Percentiles rank a stretch among this genome's conserved stretches.
Evolutionary conservation across 2,888 invertebrate species (phyloP).

Genomic region (Euspilapteryx auroguttella): DNA sequence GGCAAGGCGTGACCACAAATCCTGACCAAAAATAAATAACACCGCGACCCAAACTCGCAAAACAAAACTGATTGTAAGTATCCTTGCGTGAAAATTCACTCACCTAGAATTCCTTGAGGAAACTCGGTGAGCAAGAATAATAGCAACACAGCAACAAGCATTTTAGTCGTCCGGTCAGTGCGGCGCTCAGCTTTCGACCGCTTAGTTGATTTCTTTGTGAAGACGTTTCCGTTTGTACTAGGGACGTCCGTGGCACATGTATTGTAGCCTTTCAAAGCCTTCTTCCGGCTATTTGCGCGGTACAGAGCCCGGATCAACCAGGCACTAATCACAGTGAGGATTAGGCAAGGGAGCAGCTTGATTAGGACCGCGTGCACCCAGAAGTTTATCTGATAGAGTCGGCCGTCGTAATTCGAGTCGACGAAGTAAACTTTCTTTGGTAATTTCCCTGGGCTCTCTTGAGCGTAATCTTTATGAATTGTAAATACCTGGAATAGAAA

Average conservation of each 20-base stretch:
- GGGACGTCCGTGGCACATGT: conserved; percentile 36
- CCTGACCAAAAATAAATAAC: too few relatives aligned
- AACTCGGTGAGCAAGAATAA: conserved; percentile 89
- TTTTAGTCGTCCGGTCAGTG: conserved; percentile 82
- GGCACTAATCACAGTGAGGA: conserved; percentile 73
- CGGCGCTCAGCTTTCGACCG: conserved; percentile 40
- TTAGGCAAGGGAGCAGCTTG: conserved; percentile 77
- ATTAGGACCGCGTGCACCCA: conserved; percentile 82
- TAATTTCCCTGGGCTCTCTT: conserved; percentile 13
- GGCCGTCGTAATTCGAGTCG: conserved; percentile 60
- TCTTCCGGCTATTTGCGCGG: conserved; percentile 68
- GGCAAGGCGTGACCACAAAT: too few relatives aligned
- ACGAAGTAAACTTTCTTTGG: conserved; percentile 43
- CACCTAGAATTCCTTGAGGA: conserved; percentile 77
- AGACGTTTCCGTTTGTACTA: conserved; percentile 36
- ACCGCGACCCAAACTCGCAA: not conserved
- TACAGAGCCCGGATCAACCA: conserved; percentile 74
- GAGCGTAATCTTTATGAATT: conserved; percentile 29
- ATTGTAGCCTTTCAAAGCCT: conserved; percentile 53
- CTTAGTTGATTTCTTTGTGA: conserved; percentile 38
- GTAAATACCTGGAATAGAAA: conserved; percentile 38
- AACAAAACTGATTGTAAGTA: not conserved
- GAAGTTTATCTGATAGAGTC: conserved; percentile 71
- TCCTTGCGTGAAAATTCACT: conserved; percentile 7
- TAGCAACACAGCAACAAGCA: conserved; percentile 84